Base-by-base conservation (phyloP, 1,140 invertebrate genomes). In the Diprion similis region DNA sequence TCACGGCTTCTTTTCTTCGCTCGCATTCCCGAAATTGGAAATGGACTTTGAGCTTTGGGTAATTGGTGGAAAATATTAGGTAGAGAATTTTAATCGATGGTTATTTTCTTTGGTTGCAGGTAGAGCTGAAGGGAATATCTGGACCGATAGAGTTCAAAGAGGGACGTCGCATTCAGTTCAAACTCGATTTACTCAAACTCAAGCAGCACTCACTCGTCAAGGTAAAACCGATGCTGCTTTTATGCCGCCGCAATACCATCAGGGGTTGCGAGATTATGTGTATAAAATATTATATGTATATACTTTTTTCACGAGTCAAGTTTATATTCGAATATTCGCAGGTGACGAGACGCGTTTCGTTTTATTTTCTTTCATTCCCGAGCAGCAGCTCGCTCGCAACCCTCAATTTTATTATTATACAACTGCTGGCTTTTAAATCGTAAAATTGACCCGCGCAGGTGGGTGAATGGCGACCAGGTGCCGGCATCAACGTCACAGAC, bases 61-160 rank as follows among this genome's bases (percentile, higher is more conserved):
- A 4, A 37, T 37, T 37, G 24, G 24, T 37, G 2, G 24, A 37
- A 37, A 37, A 37, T 37, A 37, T 37, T 37, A 1, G 6, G 24
- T 37, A 3, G 1, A 4, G 24, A 1, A 6, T 37, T 37, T 37
- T 37, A 37, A 37, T 37, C 24, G 24, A 37, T 37, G 24, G 24
- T 37, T 37, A 37, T 37, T 18, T 70, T 7, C 9, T 72, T 45
- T 6, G 8, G 2, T 81, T 84, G 10, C 86, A 95, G 94, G 94
- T 94, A 69, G 91, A 94, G 79, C 91, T 92, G 80, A 91, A 92
- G 84, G 95, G 95, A 1, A 85, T 95, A 73, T 94, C 93, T 46
- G 95, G 95, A 0, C 92, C 91, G 15, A 92, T 96, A 73, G 91
- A 93, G 78, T 95, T 96, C 84, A 93, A 94, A 81, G 92, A 94